Percentiles rank a stretch among this genome's conserved stretches.
Evolutionary conservation across 2,797 vertebrate genomes (phyloP).

Genomic region (Smutsia temminckii): DNA sequence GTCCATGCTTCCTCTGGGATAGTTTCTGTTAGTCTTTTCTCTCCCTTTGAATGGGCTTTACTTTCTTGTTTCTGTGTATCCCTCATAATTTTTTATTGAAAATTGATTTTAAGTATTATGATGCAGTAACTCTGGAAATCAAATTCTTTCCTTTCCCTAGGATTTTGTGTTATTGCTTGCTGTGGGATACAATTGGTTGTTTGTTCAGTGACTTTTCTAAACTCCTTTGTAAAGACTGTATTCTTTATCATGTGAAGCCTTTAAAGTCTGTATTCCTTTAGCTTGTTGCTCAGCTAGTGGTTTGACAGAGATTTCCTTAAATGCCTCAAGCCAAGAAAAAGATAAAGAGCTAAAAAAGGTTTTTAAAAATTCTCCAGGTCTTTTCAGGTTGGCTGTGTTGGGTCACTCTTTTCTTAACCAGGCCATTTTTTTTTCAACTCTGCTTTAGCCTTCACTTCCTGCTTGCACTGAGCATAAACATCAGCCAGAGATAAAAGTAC

Average conservation of each 20-base stretch:
- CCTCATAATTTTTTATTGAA: not conserved
- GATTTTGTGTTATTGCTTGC: not conserved
- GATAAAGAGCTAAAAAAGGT: not conserved
- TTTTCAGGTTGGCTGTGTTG: not conserved
- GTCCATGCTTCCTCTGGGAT: not conserved
- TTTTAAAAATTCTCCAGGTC: not conserved
- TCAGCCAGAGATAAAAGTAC: not conserved
- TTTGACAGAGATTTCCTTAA: not conserved
- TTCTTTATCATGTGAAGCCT: not conserved
- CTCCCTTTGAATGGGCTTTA: not conserved
- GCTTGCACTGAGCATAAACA: not conserved
- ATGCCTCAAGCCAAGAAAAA: not conserved
- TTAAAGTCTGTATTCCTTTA: not conserved
- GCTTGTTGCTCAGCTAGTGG: not conserved
- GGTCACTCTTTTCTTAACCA: not conserved
- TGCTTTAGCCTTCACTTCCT: not conserved
- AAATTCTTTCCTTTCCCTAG: not conserved
- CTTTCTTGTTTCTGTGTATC: not conserved
- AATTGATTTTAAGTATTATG: not conserved
- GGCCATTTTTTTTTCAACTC: not conserved
- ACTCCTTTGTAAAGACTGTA: not conserved
- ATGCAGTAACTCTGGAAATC: not conserved
- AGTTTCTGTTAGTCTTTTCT: not conserved
- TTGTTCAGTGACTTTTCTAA: not conserved
- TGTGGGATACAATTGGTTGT: not conserved